Percentiles rank a stretch among this genome's conserved stretches.
Evolutionary conservation across 2,797 vertebrate genomes (phyloP).

Genomic region (Eidolon dupreanum): DNA sequence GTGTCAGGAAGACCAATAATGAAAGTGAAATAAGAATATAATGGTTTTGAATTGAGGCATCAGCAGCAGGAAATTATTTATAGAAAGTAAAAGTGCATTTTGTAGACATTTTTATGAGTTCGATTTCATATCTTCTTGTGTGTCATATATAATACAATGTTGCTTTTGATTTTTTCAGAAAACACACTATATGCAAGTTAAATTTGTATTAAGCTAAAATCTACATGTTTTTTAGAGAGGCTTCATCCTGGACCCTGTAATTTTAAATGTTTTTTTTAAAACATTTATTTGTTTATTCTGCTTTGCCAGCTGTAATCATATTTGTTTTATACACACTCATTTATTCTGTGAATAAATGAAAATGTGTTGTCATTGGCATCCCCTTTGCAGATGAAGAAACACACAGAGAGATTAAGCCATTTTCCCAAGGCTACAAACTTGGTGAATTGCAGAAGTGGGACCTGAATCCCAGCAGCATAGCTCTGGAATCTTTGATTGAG

Average conservation of each 20-base stretch:
- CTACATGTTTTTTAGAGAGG: too few species aligned
- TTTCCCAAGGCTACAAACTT: not conserved
- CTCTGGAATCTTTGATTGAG: not conserved
- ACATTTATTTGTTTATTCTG: not conserved
- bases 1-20: not conserved
- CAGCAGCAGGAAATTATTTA: not conserved
- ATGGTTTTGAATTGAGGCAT: not conserved
- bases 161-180: too few species aligned
- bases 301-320: not conserved
- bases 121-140: too few species aligned
- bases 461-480: fast-evolving
- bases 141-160: too few species aligned
- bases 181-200: too few species aligned
- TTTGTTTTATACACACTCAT: not conserved
- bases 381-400: not conserved
- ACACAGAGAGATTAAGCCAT: fast-evolving
- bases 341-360: not conserved
- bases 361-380: not conserved
- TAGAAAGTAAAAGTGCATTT: not conserved
- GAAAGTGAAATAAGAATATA: not conserved
- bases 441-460: fast-evolving
- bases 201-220: too few species aligned
- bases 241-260: too few species aligned
- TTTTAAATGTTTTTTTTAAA: not conserved
- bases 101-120: too few species aligned